Conservation (phyloP, 2,888 invertebrate species). For the Byasa hedistus region DNA sequence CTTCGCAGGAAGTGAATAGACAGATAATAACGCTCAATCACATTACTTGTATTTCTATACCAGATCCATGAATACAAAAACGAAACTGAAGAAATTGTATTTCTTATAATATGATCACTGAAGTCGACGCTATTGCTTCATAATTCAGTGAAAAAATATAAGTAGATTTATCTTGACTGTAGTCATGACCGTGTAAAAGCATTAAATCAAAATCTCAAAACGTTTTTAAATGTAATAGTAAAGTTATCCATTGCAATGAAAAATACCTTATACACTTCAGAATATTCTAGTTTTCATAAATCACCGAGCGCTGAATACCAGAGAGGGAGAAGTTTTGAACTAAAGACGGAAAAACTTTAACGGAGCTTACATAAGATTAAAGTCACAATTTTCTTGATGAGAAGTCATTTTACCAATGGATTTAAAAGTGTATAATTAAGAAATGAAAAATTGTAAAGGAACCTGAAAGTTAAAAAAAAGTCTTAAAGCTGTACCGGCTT, state of each 20-base stretch:
- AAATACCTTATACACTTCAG: constrained; percentile 61
- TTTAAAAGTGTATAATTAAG: constrained; percentile 58
- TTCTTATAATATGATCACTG: not conserved
- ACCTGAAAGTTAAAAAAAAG: constrained; percentile 39
- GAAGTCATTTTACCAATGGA: constrained; percentile 64
- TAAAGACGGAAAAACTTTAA: constrained; percentile 65
- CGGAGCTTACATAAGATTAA: constrained; percentile 70
- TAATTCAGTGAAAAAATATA: no score
- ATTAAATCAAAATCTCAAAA: constrained; percentile 37
- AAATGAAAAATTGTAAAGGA: constrained; percentile 45
- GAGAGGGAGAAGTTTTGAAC: constrained; percentile 65
- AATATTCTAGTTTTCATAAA: constrained; percentile 74
- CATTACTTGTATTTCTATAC: constrained; percentile 34
- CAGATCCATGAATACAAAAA: no score
- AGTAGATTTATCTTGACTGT: not conserved
- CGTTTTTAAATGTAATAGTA: constrained; percentile 56
- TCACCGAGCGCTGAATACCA: constrained; percentile 65
- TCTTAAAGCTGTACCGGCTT: constrained; percentile 42
- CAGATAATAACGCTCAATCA: constrained; percentile 50
- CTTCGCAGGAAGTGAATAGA: constrained; percentile 56
- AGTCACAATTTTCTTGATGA: constrained; percentile 73
- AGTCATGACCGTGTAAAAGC: constrained; percentile 15
- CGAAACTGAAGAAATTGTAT: not conserved
- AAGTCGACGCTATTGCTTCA: not conserved
- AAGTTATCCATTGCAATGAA: constrained; percentile 57